Conservation (phyloP, 2,113 vertebrate species). For the Melanocharis versteri region DNA sequence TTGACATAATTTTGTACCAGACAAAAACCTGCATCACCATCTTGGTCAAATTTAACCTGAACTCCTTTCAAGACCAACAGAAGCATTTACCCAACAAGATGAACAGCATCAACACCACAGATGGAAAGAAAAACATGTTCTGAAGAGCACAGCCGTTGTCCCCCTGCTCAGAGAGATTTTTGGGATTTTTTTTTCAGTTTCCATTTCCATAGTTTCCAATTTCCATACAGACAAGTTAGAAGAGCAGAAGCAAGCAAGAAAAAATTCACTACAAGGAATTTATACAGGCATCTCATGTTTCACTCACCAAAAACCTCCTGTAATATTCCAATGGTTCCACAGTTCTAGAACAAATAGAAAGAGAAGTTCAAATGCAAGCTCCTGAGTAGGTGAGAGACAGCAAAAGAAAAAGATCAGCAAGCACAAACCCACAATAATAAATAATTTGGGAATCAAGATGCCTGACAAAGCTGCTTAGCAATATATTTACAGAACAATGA, state of each 20-base stretch:
- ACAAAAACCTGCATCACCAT: neutral
- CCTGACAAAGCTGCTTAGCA: neutral
- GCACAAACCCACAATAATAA: neutral
- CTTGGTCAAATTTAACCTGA: neutral
- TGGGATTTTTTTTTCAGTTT: neutral
- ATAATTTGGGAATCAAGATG: neutral
- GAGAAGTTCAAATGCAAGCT: neutral
- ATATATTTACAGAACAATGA: neutral
- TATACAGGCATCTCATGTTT: neutral
- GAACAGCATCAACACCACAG: neutral
- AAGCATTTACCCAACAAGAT: neutral
- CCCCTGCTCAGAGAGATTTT: neutral
- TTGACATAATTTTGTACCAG: neutral
- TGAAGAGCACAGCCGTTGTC: neutral
- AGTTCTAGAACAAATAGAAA: conserved; percentile 74
- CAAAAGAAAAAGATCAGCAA: neutral
- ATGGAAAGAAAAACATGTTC: neutral
- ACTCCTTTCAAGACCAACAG: neutral
- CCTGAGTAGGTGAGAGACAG: neutral
- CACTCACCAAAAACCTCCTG: conserved; percentile 91
- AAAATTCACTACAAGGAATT: neutral
- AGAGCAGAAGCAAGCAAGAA: neutral
- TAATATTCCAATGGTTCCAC: conserved; percentile 95
- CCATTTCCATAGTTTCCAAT: neutral
- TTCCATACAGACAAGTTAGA: neutral